Evolutionary conservation across 2,888 invertebrate species (phyloP).

Genomic region (Lasius fuliginosus): DNA sequence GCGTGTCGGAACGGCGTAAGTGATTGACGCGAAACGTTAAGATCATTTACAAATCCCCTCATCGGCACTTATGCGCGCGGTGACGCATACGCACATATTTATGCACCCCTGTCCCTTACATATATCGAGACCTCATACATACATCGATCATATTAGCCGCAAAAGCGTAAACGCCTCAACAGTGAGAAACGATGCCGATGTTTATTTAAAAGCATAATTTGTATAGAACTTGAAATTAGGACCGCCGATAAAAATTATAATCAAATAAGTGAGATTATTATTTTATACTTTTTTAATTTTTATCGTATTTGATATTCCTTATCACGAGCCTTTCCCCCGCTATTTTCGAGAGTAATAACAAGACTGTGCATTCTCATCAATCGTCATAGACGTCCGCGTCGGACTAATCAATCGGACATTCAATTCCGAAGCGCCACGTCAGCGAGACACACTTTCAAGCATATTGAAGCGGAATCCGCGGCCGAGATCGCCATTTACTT

Average conservation of each 20-base stretch:
- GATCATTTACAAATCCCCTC: conserved; percentile 82
- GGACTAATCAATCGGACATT: conserved; percentile 77
- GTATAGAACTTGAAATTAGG: neutral
- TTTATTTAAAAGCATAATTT: conserved; percentile 63
- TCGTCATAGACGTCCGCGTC: conserved; percentile 47
- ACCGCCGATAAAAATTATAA: neutral
- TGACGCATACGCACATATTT: conserved; percentile 85
- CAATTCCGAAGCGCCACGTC: conserved; percentile 82
- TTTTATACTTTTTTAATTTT: neutral
- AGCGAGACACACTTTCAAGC: conserved; percentile 82
- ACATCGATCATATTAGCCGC: conserved; percentile 81
- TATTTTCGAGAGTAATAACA: neutral
- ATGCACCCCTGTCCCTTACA: conserved; percentile 79
- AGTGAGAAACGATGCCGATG: conserved; percentile 45
- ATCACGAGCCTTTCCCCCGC: neutral
- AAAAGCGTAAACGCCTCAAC: conserved; percentile 65
- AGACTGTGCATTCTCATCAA: conserved; percentile 1
- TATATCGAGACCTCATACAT: conserved; percentile 78
- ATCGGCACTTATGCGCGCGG: conserved; percentile 79
- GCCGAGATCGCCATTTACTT: conserved; percentile 75
- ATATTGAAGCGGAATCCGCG: conserved; percentile 80
- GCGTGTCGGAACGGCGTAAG: conserved; percentile 76
- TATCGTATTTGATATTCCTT: neutral
- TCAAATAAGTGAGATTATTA: neutral
- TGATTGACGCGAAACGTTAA: conserved; percentile 82